phyloP scores from a whole-genome alignment of 2,797 vertebrate species.

The Muraenolepis orangiensis region DNA sequence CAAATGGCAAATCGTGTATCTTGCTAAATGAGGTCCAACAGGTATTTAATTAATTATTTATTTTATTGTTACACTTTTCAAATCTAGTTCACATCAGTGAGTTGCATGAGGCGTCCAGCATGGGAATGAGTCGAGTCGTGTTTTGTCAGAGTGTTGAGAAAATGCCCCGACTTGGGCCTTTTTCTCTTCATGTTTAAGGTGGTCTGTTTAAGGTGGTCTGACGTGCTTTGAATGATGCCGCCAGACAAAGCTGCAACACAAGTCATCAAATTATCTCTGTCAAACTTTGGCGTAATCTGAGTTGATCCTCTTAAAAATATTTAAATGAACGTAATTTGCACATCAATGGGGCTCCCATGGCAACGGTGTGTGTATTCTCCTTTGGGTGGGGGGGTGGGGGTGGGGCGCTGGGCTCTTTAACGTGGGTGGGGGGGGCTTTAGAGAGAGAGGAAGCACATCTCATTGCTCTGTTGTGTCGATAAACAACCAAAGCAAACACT shows the following conservation, averaged over 20 bases:
- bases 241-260: conserved; percentile 82
- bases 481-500: conserved; percentile 84
- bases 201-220: conserved; percentile 77
- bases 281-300: conserved; percentile 86
- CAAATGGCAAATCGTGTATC: no score
- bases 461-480: conserved; percentile 80
- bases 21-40: no score
- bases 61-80: conserved; percentile 34
- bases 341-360: conserved; percentile 80
- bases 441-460: conserved; percentile 79
- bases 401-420: no score
- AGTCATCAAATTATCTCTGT: conserved; percentile 83
- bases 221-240: conserved; percentile 79
- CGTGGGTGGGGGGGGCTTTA: conserved; percentile 75
- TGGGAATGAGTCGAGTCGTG: conserved; percentile 20
- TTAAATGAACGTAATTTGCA: conserved; percentile 83
- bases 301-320: conserved; percentile 86
- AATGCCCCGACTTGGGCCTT: conserved; percentile 49
- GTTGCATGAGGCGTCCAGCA: not conserved
- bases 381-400: conserved; percentile 68
- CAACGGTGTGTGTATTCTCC: conserved; percentile 80
- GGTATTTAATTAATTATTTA: no score
- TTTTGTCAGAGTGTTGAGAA: conserved; percentile 30
- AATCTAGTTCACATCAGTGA: conserved; percentile 3
- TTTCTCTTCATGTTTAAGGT: conserved; percentile 73